A percentile compares a stretch with the other conserved stretches of the same genome.
phyloP scores from a whole-genome alignment of 1,140 invertebrate genomes.

The Pogonus chalceus region DNA sequence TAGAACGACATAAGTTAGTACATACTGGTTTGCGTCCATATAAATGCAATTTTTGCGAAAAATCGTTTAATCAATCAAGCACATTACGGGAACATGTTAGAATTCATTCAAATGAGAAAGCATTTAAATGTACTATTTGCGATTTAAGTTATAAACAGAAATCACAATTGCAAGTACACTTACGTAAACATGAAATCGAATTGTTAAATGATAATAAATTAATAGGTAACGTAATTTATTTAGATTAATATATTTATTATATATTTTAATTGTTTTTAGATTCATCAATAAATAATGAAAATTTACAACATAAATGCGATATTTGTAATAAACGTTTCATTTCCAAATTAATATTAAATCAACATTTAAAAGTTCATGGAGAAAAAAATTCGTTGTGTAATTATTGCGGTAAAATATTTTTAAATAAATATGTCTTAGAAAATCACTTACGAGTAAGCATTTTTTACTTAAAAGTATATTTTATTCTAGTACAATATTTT shows the following conservation, averaged over 20 bases:
- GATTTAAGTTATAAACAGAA: not conserved
- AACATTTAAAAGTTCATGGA: slow-evolving; percentile 21
- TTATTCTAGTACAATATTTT: too few species aligned
- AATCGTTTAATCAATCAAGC: not conserved
- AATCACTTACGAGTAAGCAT: slow-evolving; percentile 15
- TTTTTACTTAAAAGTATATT: not conserved
- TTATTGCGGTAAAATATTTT: slow-evolving; percentile 23
- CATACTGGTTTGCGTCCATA: not conserved
- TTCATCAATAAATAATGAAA: too few species aligned
- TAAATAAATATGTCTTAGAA: slow-evolving; percentile 17
- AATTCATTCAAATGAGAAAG: not conserved
- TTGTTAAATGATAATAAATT: too few species aligned
- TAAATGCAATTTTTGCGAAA: not conserved
- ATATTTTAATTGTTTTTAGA: too few species aligned
- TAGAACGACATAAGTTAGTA: not conserved
- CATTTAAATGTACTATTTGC: not conserved
- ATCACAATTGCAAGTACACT: not conserved
- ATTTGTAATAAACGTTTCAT: slow-evolving; percentile 18
- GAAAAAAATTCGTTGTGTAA: slow-evolving; percentile 27
- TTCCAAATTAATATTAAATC: slow-evolving; percentile 18
- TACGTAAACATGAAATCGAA: not conserved
- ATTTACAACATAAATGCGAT: slow-evolving; percentile 16
- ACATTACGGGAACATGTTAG: not conserved
- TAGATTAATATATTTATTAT: too few species aligned
- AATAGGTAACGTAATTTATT: too few species aligned